Evolutionary conservation across 2,113 vertebrate genomes (phyloP).

Genomic region (Pipra filicauda): DNA sequence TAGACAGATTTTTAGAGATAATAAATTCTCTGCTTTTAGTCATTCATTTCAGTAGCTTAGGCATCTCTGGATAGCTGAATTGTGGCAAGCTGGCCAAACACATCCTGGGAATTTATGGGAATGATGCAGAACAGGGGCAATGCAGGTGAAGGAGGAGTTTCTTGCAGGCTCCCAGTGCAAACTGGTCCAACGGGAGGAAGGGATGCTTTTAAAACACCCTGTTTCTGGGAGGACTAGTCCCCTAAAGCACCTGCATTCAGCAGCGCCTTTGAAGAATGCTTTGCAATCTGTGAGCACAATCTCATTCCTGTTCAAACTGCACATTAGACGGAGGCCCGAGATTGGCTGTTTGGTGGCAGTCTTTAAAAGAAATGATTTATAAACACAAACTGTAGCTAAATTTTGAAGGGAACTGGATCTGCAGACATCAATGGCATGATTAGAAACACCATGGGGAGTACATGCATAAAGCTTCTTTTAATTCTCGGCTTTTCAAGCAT

Average conservation of each 20-base stretch:
- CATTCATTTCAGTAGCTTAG: background rate
- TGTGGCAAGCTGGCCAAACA: background rate
- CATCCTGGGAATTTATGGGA: background rate
- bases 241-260: slow-evolving; percentile 16
- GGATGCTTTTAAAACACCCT: background rate
- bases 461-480: slow-evolving; percentile 62
- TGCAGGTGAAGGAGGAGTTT: background rate
- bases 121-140: background rate
- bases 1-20: background rate
- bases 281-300: background rate
- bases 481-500: slow-evolving; percentile 65
- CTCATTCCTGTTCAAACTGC: slow-evolving; percentile 6
- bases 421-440: slow-evolving; percentile 28
- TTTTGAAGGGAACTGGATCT: slow-evolving; percentile 56
- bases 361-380: slow-evolving; percentile 48
- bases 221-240: background rate
- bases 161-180: background rate
- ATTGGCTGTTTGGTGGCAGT: background rate
- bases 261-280: slow-evolving; percentile 22
- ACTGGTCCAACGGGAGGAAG: slow-evolving; percentile 34
- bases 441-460: slow-evolving; percentile 46
- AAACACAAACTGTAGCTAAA: slow-evolving; percentile 67
- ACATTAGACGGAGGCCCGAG: background rate
- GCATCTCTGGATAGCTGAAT: background rate
- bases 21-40: background rate